Base-by-base conservation (phyloP, 1,140 invertebrate species). In the Meloidogyne chitwoodi region DNA sequence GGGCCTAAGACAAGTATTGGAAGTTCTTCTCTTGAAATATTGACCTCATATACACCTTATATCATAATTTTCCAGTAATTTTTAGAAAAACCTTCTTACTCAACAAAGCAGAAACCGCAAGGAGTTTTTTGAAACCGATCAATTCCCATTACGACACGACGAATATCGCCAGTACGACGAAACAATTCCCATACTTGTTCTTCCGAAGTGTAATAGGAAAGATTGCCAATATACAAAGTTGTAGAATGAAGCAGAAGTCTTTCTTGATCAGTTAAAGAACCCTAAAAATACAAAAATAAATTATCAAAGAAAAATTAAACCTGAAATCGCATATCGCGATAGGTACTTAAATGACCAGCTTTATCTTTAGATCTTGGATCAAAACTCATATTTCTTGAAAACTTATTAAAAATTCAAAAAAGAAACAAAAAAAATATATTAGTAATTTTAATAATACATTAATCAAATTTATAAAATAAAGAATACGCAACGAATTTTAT, bases 131-230 rank as follows among this genome's bases (percentile, higher is more conserved):
- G 95, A 82, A 93, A 94, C 85, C 97, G 95, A 87, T 99, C 96
- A 67, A 99, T 88, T 1, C 97, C 97, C 95, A 99, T 99, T 16
- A 99, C 91, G 31, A 99, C 93, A 83, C 94, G 89, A 83, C 95
- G 92, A 29, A 99, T 92, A 88, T 99, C 96, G 10, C 97, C 97
- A 88, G 94, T 96, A 88, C 93, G 92, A 27, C 92, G 92, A 88
- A 99, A 99, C 61, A 99, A 89, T 89, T 99, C 96, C 86, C 96
- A 94, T 73, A 99, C 95, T 90, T 99, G 97, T 89, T 98, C 96
- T 88, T 99, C 97, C 5, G 95, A 96, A 0, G 97, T 99, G 87
- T 93, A 98, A 90, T 98, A 99, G 34, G 96, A 98, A 29, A 99
- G 88, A 90, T 99, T 99, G 44, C 97, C 97, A 38, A 99, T 92